Conservation (phyloP, 2,797 vertebrate genomes). For the Hippopotamyrus pictus region DNA sequence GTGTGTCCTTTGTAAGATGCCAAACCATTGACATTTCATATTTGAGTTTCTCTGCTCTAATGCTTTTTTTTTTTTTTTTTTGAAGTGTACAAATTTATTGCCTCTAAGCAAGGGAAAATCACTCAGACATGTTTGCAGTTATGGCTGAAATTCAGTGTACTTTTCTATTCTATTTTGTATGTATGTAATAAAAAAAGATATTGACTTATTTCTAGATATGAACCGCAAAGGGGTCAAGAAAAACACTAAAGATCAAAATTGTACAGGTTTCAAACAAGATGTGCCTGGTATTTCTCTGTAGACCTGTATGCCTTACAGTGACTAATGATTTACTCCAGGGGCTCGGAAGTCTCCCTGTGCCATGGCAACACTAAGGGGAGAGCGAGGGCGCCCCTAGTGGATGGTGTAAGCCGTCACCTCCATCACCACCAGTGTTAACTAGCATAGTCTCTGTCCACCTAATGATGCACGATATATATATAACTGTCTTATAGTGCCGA, state of each 20-base stretch:
- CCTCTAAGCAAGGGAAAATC: constrained; percentile 44
- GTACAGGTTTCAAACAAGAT: constrained; percentile 13
- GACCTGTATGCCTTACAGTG: constrained; percentile 57
- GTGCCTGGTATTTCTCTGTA: not conserved
- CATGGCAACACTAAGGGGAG: not conserved
- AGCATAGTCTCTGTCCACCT: not conserved
- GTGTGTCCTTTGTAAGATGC: constrained; percentile 10
- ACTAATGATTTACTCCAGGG: constrained; percentile 37
- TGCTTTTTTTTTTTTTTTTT: not conserved
- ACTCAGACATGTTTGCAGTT: constrained; percentile 54
- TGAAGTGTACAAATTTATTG: constrained; percentile 44
- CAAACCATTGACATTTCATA: constrained; percentile 7
- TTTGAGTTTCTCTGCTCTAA: not conserved
- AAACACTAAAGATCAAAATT: constrained; percentile 1
- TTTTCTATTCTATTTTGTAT: constrained; percentile 72
- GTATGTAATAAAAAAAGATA: constrained; percentile 70
- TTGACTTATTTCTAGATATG: constrained; percentile 53
- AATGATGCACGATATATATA: constrained; percentile 3
- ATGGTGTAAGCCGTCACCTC: not conserved
- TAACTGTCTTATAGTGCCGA: not conserved
- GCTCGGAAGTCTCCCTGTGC: not conserved
- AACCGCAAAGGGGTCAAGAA: not conserved
- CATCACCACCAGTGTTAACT: not conserved
- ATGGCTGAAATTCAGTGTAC: constrained; percentile 71
- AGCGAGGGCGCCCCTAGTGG: not conserved